phyloP scores from a whole-genome alignment of 2,113 vertebrate genomes.

The Eulemur macaco region DNA sequence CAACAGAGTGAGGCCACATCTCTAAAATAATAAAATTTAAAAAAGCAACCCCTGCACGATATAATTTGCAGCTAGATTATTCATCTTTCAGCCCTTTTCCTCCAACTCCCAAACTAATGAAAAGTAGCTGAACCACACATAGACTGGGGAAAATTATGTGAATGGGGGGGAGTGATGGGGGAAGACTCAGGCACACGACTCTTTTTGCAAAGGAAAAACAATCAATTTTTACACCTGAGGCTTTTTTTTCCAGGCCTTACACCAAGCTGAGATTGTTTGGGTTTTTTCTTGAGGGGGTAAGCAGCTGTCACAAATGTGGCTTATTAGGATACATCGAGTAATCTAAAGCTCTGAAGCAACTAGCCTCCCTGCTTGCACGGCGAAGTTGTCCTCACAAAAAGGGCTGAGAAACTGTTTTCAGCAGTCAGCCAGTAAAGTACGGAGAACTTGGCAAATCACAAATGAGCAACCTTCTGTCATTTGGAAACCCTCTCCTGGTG shows the following conservation, averaged over 20 bases:
- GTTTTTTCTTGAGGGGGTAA: not conserved
- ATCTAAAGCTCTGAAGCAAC: not conserved
- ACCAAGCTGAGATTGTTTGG: not conserved
- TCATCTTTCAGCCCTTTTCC: not conserved
- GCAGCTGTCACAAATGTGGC: not conserved
- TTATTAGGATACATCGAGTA: not conserved
- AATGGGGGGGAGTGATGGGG: not conserved
- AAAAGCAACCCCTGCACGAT: not conserved
- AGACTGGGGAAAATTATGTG: not conserved
- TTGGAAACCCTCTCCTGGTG: slow-evolving; percentile 38
- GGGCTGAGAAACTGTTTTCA: not conserved
- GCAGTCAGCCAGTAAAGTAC: not conserved
- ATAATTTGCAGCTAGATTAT: not conserved
- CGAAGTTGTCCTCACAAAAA: not conserved
- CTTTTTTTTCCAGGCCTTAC: not conserved
- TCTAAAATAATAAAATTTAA: not conserved
- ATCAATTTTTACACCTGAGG: not conserved
- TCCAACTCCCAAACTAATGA: not conserved
- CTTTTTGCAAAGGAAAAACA: not conserved
- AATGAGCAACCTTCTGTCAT: slow-evolving; percentile 14
- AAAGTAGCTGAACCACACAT: not conserved
- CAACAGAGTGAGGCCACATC: not conserved
- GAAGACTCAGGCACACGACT: not conserved
- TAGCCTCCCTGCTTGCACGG: not conserved
- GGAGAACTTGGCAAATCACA: slow-evolving; percentile 22